phyloP scores from a whole-genome alignment of 2,888 invertebrate species.

The Plebejus melissa region DNA sequence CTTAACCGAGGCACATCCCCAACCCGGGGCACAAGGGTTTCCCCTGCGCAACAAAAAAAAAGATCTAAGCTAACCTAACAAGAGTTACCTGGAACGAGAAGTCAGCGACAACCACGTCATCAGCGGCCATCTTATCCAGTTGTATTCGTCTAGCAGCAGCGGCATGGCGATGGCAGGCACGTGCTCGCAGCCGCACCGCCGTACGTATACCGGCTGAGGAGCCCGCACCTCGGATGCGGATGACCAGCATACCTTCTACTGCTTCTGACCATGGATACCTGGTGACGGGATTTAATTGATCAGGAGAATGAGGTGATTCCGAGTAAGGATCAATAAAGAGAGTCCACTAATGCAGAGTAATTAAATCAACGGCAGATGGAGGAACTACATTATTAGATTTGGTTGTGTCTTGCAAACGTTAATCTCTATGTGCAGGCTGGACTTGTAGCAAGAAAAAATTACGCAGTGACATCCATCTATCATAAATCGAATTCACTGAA shows the following conservation, averaged over 20 bases:
- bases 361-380: neutral
- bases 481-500: too few species aligned
- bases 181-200: conserved; percentile 53
- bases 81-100: conserved; percentile 62
- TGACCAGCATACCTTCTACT: conserved; percentile 73
- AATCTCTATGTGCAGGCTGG: neutral
- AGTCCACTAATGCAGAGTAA: too few species aligned
- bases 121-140: conserved; percentile 43
- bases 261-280: conserved; percentile 73
- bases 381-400: neutral
- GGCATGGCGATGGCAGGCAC: conserved; percentile 66
- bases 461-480: too few species aligned
- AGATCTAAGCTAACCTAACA: too few species aligned
- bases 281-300: neutral
- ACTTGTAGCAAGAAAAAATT: neutral
- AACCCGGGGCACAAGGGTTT: too few species aligned
- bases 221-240: conserved; percentile 56
- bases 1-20: too few species aligned
- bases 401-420: neutral
- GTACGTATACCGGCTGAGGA: conserved; percentile 50
- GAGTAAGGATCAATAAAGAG: too few species aligned
- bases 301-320: too few species aligned
- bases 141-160: conserved; percentile 56
- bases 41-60: too few species aligned
- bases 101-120: conserved; percentile 58